These are phyloP conservation scores for Rhinogobius similis DNA, from an alignment of 2,113 vertebrate species.

Conservation along the genomic window DNA sequence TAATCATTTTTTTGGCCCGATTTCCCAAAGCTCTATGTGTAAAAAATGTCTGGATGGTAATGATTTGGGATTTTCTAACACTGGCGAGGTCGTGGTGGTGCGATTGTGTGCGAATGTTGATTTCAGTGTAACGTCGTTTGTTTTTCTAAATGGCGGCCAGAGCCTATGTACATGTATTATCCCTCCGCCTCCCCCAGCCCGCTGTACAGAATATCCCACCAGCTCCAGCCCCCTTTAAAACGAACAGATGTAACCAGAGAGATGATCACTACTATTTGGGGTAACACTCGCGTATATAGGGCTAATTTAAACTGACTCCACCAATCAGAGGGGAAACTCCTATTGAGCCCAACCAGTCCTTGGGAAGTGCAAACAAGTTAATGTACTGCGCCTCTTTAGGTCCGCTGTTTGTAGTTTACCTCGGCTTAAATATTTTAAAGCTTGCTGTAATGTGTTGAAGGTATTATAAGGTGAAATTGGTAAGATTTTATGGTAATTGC, in stretches of 20 bases:
- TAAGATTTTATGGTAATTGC: background rate
- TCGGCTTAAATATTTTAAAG: background rate
- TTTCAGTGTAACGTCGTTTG: slow-evolving; percentile 58
- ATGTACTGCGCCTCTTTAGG: background rate
- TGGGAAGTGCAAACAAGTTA: slow-evolving; percentile 2
- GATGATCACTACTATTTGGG: slow-evolving; percentile 42
- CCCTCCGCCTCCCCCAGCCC: background rate
- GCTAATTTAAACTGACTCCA: slow-evolving; percentile 61
- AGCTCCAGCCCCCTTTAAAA: slow-evolving; percentile 45
- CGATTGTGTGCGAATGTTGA: slow-evolving; percentile 60
- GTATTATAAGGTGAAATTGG: background rate
- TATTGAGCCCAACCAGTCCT: background rate
- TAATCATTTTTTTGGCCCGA: slow-evolving; percentile 64
- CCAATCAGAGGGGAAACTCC: slow-evolving; percentile 53
- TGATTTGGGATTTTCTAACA: slow-evolving; percentile 62
- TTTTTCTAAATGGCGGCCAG: slow-evolving; percentile 56
- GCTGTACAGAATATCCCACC: slow-evolving; percentile 54
- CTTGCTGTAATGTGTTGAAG: background rate
- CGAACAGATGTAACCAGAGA: slow-evolving; percentile 49
- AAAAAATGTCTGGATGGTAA: slow-evolving; percentile 19
- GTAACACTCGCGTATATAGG: slow-evolving; percentile 51
- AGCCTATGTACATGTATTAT: slow-evolving; percentile 45
- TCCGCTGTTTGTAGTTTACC: background rate
- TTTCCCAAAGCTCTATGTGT: slow-evolving; percentile 71
- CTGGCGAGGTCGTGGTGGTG: slow-evolving; percentile 48